Percentiles rank a stretch among this genome's conserved stretches.
Evolutionary conservation across 2,113 vertebrate species (phyloP).

Genomic region (Semicossyphus pulcher): DNA sequence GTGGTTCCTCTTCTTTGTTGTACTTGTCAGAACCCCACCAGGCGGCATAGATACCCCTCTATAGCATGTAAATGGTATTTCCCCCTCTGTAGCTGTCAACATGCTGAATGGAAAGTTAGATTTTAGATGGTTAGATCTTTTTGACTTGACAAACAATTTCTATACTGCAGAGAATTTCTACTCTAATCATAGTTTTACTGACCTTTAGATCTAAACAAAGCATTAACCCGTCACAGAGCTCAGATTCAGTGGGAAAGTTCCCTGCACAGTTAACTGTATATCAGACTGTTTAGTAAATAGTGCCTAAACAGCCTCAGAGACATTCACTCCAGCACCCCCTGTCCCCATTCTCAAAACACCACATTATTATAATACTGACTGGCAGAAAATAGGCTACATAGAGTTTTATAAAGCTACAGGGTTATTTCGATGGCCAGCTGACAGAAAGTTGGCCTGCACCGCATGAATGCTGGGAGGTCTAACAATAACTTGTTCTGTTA

Average conservation of each 20-base stretch:
- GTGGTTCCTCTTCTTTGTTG: too few species aligned
- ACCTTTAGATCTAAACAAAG: neutral
- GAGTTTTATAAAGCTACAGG: conserved; percentile 24
- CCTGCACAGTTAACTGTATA: conserved; percentile 14
- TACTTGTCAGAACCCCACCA: too few species aligned
- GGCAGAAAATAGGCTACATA: conserved; percentile 31
- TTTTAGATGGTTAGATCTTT: too few species aligned
- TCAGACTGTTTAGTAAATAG: conserved; percentile 63
- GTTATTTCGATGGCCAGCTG: neutral
- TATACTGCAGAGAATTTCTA: neutral
- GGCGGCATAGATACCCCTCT: too few species aligned
- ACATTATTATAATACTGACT: conserved; percentile 25
- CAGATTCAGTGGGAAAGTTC: conserved; percentile 55
- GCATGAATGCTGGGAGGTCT: neutral
- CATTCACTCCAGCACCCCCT: conserved; percentile 11
- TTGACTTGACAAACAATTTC: too few species aligned
- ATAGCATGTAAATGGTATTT: too few species aligned
- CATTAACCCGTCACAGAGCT: neutral
- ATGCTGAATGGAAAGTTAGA: too few species aligned
- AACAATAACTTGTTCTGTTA: conserved; percentile 7
- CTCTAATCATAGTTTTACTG: too few species aligned
- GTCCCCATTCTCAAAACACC: conserved; percentile 17
- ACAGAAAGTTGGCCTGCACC: conserved; percentile 33
- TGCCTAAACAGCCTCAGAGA: conserved; percentile 14
- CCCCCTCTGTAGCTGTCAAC: too few species aligned